Evolutionary conservation across 2,888 invertebrate genomes (phyloP).

Genomic region (Morpho achilles): DNA sequence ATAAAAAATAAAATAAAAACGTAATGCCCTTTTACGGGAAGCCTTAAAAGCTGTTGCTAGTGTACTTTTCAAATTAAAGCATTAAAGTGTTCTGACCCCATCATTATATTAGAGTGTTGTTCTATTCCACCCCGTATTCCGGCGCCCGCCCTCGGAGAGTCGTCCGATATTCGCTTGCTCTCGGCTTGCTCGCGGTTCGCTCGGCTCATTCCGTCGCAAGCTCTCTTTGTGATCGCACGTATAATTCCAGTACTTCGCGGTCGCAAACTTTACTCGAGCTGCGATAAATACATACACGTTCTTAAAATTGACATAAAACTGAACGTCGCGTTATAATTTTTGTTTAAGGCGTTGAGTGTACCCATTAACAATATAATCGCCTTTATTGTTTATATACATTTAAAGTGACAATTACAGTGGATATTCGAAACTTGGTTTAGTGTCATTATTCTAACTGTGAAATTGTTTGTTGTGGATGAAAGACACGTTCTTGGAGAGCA

Average conservation of each 20-base stretch:
- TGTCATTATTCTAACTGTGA: constrained; percentile 53
- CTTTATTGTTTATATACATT: constrained; percentile 14
- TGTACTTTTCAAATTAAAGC: constrained; percentile 78
- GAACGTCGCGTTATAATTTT: constrained; percentile 5
- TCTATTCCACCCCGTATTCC: constrained; percentile 64
- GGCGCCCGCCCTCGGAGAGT: constrained; percentile 47
- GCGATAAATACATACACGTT: constrained; percentile 32
- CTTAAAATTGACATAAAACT: constrained; percentile 11
- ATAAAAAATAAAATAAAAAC: constrained; percentile 2
- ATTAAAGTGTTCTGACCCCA: constrained; percentile 78
- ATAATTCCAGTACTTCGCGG: constrained; percentile 26
- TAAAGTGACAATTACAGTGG: constrained; percentile 60
- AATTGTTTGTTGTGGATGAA: constrained; percentile 44
- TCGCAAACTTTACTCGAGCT: constrained; percentile 70
- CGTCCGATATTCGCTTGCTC: constrained; percentile 32
- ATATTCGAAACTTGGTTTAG: constrained; percentile 43
- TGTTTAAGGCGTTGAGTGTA: constrained; percentile 6
- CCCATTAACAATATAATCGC: background rate
- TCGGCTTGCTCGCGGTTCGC: constrained; percentile 24
- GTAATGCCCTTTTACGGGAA: constrained; percentile 17
- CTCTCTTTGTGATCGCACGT: constrained; percentile 44
- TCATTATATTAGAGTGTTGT: constrained; percentile 79
- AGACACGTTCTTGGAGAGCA: constrained; percentile 29
- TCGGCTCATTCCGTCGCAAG: constrained; percentile 62
- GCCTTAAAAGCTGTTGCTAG: constrained; percentile 44